These are phyloP conservation scores for Falco berigora DNA, from an alignment of 2,797 vertebrate genomes.

Conservation along the genomic window DNA sequence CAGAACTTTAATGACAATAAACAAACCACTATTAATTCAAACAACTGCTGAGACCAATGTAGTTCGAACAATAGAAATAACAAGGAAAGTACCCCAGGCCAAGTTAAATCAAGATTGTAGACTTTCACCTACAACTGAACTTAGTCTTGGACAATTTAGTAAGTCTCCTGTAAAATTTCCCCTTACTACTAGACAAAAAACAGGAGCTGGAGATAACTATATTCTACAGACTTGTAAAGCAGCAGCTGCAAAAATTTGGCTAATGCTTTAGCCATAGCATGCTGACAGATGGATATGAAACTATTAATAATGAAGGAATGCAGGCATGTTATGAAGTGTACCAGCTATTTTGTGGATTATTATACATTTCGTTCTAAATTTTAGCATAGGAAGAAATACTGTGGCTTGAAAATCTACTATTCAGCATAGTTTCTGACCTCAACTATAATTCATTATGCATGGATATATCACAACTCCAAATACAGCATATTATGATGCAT, in stretches of 20 bases:
- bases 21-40: neutral
- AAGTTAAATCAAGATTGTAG: neutral
- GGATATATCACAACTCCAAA: neutral
- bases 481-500: neutral
- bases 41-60: neutral
- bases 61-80: neutral
- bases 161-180: neutral
- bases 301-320: slow-evolving; percentile 39
- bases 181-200: slow-evolving; percentile 4
- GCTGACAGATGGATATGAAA: slow-evolving; percentile 12
- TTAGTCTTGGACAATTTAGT: neutral
- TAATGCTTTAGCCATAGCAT: neutral
- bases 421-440: slow-evolving; percentile 24
- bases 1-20: neutral
- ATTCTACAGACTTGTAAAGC: neutral
- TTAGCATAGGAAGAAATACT: neutral
- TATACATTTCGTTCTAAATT: neutral
- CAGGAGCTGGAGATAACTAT: neutral
- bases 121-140: neutral
- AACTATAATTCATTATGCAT: slow-evolving; percentile 3
- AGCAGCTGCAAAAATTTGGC: slow-evolving; percentile 19
- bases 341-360: neutral
- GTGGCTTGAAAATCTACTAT: slow-evolving; percentile 28
- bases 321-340: slow-evolving; percentile 5
- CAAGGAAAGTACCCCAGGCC: neutral